These are phyloP conservation scores for Diaperis boleti DNA, from an alignment of 2,888 invertebrate genomes.

Conservation along the genomic window DNA sequence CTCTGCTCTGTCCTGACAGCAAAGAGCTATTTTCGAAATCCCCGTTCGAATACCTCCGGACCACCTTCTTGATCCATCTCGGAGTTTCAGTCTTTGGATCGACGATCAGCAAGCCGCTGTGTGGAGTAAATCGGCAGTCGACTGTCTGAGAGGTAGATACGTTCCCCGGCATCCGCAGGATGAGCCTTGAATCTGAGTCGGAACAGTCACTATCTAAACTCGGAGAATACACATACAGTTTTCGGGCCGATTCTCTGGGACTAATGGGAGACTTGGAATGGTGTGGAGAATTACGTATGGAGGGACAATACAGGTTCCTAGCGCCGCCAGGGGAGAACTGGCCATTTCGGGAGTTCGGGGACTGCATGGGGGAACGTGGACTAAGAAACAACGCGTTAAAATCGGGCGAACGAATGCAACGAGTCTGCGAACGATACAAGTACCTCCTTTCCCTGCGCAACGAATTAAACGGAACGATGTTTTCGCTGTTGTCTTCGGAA, in stretches of 20 bases:
- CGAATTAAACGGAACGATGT: slow-evolving; percentile 76
- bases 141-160: slow-evolving; percentile 51
- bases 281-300: slow-evolving; percentile 62
- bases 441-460: slow-evolving; percentile 66
- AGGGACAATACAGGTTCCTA: slow-evolving; percentile 61
- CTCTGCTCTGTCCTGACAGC: slow-evolving; percentile 65
- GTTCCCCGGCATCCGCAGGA: slow-evolving; percentile 57
- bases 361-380: slow-evolving; percentile 65
- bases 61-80: slow-evolving; percentile 66
- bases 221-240: slow-evolving; percentile 65
- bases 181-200: slow-evolving; percentile 64
- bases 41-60: slow-evolving; percentile 64
- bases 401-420: slow-evolving; percentile 62
- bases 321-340: slow-evolving; percentile 63
- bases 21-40: slow-evolving; percentile 66
- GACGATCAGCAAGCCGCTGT: slow-evolving; percentile 62
- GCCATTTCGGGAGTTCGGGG: slow-evolving; percentile 63
- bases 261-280: slow-evolving; percentile 65
- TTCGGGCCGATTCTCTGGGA: slow-evolving; percentile 62
- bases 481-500: slow-evolving; percentile 80
- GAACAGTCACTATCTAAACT: slow-evolving; percentile 65
- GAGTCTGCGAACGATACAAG: slow-evolving; percentile 58
- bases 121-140: slow-evolving; percentile 45
- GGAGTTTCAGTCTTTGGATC: slow-evolving; percentile 61
- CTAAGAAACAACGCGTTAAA: slow-evolving; percentile 62